phyloP scores from a whole-genome alignment of 2,797 vertebrate species.

The Malurus leucopterus region DNA sequence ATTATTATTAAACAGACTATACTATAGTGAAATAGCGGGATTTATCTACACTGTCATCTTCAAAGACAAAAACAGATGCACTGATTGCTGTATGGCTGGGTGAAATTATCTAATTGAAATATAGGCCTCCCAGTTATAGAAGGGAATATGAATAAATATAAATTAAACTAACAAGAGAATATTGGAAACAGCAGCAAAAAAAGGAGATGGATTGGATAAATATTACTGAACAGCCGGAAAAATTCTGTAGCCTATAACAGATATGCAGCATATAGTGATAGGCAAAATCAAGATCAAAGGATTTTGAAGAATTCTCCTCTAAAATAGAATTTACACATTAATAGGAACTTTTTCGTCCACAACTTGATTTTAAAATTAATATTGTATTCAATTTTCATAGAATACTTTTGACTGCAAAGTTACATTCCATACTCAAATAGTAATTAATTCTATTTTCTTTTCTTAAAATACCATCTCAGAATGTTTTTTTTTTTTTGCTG shows the following conservation, averaged over 20 bases:
- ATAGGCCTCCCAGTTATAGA: not conserved
- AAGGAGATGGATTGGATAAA: not conserved
- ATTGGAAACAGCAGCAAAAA: not conserved
- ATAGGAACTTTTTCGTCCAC: not conserved
- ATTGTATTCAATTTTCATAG: not conserved
- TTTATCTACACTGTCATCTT: not conserved
- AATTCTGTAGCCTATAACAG: not conserved
- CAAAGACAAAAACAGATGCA: not conserved
- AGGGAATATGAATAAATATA: not conserved
- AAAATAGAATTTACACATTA: not conserved
- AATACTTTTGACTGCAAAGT: not conserved
- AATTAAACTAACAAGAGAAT: not conserved
- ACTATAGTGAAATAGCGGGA: not conserved
- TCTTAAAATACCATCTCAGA: not conserved
- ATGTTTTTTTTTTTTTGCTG: not conserved
- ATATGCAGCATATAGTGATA: not conserved
- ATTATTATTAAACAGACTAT: not conserved
- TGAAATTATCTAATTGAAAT: not conserved
- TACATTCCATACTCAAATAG: not conserved
- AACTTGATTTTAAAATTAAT: not conserved
- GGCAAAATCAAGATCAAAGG: not conserved
- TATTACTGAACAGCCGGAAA: not conserved
- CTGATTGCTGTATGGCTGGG: not conserved
- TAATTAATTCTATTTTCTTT: not conserved
- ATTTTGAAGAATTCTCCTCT: not conserved